Evolutionary conservation across 2,797 vertebrate species (phyloP).

Genomic region (Knipowitschia caucasica): DNA sequence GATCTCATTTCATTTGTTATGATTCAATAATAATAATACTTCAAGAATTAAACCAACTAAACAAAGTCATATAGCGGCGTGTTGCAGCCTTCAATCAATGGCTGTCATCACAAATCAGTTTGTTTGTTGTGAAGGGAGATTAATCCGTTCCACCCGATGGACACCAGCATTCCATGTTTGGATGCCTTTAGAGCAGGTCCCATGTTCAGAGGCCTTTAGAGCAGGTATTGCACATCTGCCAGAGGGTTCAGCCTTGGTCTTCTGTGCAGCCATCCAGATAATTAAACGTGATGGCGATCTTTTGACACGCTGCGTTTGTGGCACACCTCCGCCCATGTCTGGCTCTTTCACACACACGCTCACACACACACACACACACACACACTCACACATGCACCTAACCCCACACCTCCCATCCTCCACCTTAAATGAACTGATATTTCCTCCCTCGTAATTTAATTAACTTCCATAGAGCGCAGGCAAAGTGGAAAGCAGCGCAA

Average conservation of each 20-base stretch:
- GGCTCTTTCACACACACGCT: slow-evolving; percentile 12
- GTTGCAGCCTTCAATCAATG: slow-evolving; percentile 17
- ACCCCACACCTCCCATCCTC: slow-evolving; percentile 16
- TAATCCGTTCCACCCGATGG: slow-evolving; percentile 40
- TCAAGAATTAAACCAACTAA: too few relatives aligned
- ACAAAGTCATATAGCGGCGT: too few relatives aligned
- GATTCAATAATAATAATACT: too few relatives aligned
- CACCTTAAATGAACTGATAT: slow-evolving; percentile 19
- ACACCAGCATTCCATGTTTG: too few relatives aligned
- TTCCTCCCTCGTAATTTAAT: slow-evolving; percentile 15
- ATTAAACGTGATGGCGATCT: slow-evolving; percentile 70
- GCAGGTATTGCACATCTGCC: slow-evolving; percentile 39
- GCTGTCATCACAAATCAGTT: slow-evolving; percentile 18
- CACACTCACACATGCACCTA: too few relatives aligned
- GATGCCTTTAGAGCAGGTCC: slow-evolving; percentile 35
- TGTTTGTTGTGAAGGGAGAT: slow-evolving; percentile 23
- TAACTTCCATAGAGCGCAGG: not conserved
- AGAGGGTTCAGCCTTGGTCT: slow-evolving; percentile 52
- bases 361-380: not conserved
- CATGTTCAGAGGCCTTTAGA: slow-evolving; percentile 42
- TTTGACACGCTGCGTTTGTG: slow-evolving; percentile 62
- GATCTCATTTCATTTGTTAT: not conserved
- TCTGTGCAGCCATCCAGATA: slow-evolving; percentile 67
- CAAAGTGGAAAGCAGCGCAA: slow-evolving; percentile 14
- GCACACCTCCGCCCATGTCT: slow-evolving; percentile 57